Evolutionary conservation across 1,140 invertebrate genomes (phyloP).

Genomic region (Epicauta chinensis): DNA sequence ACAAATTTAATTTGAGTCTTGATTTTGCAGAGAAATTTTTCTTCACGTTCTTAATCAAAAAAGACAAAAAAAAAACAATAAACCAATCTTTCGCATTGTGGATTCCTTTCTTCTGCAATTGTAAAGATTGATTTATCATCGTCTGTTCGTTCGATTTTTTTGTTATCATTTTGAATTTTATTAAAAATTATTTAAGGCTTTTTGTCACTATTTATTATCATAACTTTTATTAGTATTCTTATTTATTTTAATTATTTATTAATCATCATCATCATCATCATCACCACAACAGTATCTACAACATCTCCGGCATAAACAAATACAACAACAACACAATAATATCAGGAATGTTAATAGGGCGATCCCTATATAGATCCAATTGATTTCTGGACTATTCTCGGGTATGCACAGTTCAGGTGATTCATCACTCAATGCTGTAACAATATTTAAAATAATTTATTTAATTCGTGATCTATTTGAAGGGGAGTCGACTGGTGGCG

Average conservation of each 20-base stretch:
- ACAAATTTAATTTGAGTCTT: too few relatives aligned
- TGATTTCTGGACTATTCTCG: conserved; percentile 44
- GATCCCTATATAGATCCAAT: conserved; percentile 49
- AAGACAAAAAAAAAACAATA: too few relatives aligned
- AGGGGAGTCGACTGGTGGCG: too few relatives aligned
- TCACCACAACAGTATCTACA: conserved; percentile 42
- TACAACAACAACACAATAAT: conserved; percentile 42
- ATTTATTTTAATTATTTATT: conserved; percentile 11
- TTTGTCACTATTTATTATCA: conserved; percentile 8
- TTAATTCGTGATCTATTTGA: conserved; percentile 48
- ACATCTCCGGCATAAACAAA: conserved; percentile 38
- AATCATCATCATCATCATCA: conserved; percentile 19
- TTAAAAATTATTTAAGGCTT: conserved; percentile 8
- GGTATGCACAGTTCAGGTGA: conserved; percentile 55
- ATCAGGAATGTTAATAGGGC: conserved; percentile 43
- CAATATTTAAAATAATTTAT: conserved; percentile 29
- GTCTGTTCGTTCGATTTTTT: conserved; percentile 3
- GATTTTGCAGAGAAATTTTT: too few relatives aligned
- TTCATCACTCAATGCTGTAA: conserved; percentile 53
- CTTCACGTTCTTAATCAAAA: too few relatives aligned
- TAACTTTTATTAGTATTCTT: conserved; percentile 16
- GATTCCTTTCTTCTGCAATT: too few relatives aligned
- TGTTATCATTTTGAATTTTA: not conserved
- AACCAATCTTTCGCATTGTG: too few relatives aligned
- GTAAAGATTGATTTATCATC: conserved; percentile 6